Percentiles rank a stretch among this genome's conserved stretches.
phyloP scores from a whole-genome alignment of 2,113 vertebrate species.

The Gallinago undulata region DNA sequence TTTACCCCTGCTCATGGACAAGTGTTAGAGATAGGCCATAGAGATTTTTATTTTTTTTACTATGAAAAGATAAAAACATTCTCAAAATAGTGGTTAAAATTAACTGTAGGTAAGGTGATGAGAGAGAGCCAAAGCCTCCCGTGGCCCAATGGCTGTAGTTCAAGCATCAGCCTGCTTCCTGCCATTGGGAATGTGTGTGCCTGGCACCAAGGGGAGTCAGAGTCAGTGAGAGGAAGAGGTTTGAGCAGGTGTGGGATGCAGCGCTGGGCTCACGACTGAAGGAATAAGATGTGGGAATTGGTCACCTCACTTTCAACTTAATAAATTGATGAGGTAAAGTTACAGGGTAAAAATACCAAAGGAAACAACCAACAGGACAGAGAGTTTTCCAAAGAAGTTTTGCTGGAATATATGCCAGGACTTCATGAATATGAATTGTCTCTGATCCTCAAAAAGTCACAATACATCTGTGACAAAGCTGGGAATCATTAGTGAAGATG shows the following conservation, averaged over 20 bases:
- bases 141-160: background rate
- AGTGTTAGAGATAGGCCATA: background rate
- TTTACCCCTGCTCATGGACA: background rate
- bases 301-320: background rate
- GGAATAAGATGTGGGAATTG: background rate
- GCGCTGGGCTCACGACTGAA: background rate
- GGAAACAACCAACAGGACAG: background rate
- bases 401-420: background rate
- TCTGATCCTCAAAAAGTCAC: background rate
- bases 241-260: background rate
- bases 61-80: background rate
- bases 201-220: background rate
- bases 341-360: background rate
- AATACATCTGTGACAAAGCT: background rate
- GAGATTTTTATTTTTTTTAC: background rate
- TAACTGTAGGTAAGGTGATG: background rate
- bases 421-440: background rate
- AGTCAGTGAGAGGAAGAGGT: background rate
- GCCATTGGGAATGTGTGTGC: background rate
- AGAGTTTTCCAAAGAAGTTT: background rate
- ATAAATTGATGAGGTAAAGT: background rate
- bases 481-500: background rate
- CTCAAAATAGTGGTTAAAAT: background rate
- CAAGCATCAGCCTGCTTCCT: background rate
- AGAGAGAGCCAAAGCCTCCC: background rate